Conservation (phyloP, 2,113 vertebrate genomes). For the Colinus virginianus region DNA sequence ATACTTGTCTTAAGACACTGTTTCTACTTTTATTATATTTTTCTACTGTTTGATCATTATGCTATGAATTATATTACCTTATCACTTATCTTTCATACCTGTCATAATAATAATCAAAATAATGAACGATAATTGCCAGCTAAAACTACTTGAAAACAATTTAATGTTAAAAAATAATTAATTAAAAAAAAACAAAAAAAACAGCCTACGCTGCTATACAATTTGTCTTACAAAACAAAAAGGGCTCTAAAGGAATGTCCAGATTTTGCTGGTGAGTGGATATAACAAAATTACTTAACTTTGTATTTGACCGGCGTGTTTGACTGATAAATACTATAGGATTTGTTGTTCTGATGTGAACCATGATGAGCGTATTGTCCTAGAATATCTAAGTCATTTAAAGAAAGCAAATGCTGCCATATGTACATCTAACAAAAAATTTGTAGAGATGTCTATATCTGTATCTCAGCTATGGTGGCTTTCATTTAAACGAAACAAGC, state of each 20-base stretch:
- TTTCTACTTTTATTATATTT: neutral
- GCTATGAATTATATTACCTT: neutral
- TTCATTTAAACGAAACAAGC: neutral
- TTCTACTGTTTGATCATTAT: neutral
- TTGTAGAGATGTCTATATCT: neutral
- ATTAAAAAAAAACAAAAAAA: neutral
- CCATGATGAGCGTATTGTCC: neutral
- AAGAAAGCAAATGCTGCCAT: neutral
- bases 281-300: neutral
- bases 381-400: neutral
- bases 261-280: neutral
- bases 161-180: neutral
- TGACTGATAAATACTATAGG: neutral
- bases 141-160: neutral
- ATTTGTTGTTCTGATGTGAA: neutral
- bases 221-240: neutral
- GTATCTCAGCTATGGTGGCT: neutral
- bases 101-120: neutral
- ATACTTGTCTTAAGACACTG: neutral
- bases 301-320: accelerated
- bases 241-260: neutral
- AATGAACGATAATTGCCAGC: neutral
- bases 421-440: neutral
- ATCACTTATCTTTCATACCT: neutral
- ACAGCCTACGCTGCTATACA: neutral